Evolutionary conservation across 1,140 invertebrate genomes (phyloP), one percentile per base, ranked within the genome.

Genomic region (Drosophila aff.): DNA sequence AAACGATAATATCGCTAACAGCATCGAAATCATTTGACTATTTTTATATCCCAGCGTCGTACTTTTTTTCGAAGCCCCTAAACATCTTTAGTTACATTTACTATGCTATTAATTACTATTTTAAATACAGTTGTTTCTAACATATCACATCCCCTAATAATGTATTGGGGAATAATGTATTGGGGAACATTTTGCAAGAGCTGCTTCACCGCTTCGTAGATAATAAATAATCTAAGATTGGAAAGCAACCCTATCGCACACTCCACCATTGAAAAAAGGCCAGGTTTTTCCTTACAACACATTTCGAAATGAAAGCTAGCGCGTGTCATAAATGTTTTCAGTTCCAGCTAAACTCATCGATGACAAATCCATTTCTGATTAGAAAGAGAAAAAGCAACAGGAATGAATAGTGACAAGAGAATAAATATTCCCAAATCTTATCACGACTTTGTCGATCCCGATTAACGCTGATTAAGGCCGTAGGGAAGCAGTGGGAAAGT

Each of bases 391-490:
- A 8, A 23, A 9, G 16, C 28, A 1, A 16, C 33, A 21, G 33
- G 18, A 55, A 23, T 21, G 15, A 16, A 16, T 23, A 53, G 15
- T 23, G 28, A 11, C 18, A 21, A 41, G 13, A 23, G 23, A 23
- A 23, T 23, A 23, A 23, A 23, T 23, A 50, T 43, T 21, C 8
- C 21, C 13, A 43, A 66, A 73, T 73, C 69, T 73, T 52, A 73
- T 73, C 69, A 36, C 44, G 4, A 28, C 26, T n/a, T 13, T 11
- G 13, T 28, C 47, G 28, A 50, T 28, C 57, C 10, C 43, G 69
- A 72, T 61, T 61, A 28, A 28, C 8, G 13, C 67, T 31, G 69
- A 73, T 73, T 73, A 61, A 23, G 36, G 21, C 15, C 33, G 33
- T n/a, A 23, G 31, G 26, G 15, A 23, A 61, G 44, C 15, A 23